phyloP scores from a whole-genome alignment of 2,888 invertebrate genomes.

The Pachymerium ferrugineum region DNA sequence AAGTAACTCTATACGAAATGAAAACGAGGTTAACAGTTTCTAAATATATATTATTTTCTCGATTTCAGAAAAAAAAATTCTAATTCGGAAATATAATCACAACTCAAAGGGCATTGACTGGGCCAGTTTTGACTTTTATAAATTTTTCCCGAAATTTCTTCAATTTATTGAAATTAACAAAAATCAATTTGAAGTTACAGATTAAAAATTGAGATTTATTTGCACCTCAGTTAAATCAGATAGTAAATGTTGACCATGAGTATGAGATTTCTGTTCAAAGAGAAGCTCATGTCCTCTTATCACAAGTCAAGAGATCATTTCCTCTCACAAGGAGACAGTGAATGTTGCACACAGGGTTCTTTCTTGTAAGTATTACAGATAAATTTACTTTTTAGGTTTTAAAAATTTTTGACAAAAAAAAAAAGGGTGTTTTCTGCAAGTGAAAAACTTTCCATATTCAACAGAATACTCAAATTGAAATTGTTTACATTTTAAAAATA shows the following conservation, averaged over 20 bases:
- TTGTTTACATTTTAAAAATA: too few relatives aligned
- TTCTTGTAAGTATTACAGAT: background rate
- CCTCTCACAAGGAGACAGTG: background rate
- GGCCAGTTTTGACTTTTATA: background rate
- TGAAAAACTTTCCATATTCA: background rate
- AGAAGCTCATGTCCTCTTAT: background rate
- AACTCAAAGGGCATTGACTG: background rate
- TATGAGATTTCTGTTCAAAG: background rate
- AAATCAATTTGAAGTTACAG: too few relatives aligned
- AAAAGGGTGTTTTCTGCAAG: background rate
- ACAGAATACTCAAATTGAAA: too few relatives aligned
- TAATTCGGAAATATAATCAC: background rate
- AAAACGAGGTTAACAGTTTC: background rate
- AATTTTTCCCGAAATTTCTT: too few relatives aligned
- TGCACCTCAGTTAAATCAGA: too few relatives aligned
- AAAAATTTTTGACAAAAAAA: too few relatives aligned
- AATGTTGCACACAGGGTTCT: background rate
- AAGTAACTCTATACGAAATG: background rate
- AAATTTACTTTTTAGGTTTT: background rate
- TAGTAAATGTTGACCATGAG: background rate
- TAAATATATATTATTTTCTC: background rate
- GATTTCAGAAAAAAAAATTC: too few relatives aligned
- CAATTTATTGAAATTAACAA: too few relatives aligned
- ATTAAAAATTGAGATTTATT: too few relatives aligned
- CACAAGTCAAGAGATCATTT: slow-evolving; percentile 26